These are phyloP conservation scores for Martes martes DNA, from an alignment of 2,113 vertebrate genomes.

Conservation along the genomic window DNA sequence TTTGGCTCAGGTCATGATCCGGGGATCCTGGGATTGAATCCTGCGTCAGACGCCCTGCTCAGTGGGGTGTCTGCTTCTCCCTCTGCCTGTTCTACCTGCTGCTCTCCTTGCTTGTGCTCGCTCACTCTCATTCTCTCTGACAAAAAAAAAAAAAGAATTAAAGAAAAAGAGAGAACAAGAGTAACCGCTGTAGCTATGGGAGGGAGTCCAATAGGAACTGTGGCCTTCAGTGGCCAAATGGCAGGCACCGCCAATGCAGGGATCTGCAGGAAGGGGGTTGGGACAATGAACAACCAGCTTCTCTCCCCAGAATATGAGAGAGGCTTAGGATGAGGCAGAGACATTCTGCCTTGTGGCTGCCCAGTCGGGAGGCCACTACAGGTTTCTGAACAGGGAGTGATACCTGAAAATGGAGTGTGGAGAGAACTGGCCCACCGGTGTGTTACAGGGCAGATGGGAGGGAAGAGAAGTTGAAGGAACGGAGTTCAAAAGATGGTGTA, in stretches of 20 bases:
- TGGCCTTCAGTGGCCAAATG: not conserved
- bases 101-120: not conserved
- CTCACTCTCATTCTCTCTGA: not conserved
- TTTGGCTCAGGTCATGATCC: not conserved
- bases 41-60: not conserved
- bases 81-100: not conserved
- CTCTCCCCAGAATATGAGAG: not conserved
- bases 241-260: not conserved
- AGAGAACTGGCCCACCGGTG: not conserved
- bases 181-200: not conserved
- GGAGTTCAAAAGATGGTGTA: not conserved
- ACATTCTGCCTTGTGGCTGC: not conserved
- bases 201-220: not conserved
- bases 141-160: not conserved
- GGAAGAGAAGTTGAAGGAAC: not conserved
- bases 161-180: not conserved
- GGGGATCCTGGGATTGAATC: too few species aligned
- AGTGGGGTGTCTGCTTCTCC: not conserved
- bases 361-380: not conserved
- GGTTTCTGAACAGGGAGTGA: not conserved
- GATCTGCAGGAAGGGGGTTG: not conserved
- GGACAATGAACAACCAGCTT: not conserved
- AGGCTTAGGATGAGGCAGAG: not conserved
- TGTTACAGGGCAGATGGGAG: not conserved
- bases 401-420: not conserved